Base-by-base conservation (phyloP, 2,888 invertebrate genomes). In the Lacanobia oleracea region DNA sequence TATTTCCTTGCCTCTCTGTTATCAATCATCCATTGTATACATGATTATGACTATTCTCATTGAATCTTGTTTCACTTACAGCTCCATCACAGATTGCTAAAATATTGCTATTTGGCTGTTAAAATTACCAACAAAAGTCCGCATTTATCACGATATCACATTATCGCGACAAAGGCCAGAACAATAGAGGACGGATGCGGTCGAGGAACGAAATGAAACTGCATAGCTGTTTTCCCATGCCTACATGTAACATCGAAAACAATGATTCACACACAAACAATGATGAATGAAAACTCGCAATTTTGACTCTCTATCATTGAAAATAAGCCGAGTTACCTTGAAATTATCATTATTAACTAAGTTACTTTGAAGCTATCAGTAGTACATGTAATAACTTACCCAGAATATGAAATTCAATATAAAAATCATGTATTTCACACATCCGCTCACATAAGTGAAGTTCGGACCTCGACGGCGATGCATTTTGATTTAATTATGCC, bases 361-460 rank as follows among this genome's bases (percentile, higher is more conserved):
- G 6, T 16, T 12, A 51, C 16, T 33, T 59, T 14, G 27, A 57
- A 54, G 14, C 18, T 48, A 45, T 67, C 10, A 40, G 7, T 7
- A 37, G 9, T 54, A 54, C n/a, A 37, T 53, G 56, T 80, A 68
- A 57, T 76, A 68, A 96, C 98, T 97, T 94, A 98, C 98, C 98
- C 98, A 98, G 94, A 98, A 98, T 86, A 98, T 95, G 91, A 98
- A 98, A 95, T 98, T 98, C 86, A 98, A 96, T 88, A 98, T 96
- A 94, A 98, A 98, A 93, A 99, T 98, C 95, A 98, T 97, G 93
- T 98, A 99, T 94, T 98, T 99, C 64, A 98, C 98, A 94, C 98
- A 98, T 63, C 98, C 97, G 93, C 98, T 98, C 88, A 98, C 98
- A 90, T 98, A 98, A 3, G 98, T 98, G 90, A 97, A 98, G 93